Evolutionary conservation across 2,888 invertebrate species (phyloP).

Genomic region (Meta bourneti): DNA sequence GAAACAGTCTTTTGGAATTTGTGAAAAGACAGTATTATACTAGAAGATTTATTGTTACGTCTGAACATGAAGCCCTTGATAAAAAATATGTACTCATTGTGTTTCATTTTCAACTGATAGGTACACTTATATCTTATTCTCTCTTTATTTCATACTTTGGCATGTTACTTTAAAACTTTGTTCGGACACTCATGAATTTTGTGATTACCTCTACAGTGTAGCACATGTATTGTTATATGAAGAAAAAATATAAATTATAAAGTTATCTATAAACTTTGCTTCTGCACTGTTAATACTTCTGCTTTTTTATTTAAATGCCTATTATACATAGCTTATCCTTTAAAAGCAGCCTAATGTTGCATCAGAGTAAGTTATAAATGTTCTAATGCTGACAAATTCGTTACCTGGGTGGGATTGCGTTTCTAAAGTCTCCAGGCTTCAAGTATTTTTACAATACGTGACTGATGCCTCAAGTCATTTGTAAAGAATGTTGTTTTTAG

Average conservation of each 20-base stretch:
- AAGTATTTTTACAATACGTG: constrained; percentile 34
- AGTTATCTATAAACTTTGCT: constrained; percentile 48
- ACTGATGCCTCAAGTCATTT: constrained; percentile 16
- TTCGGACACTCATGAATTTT: constrained; percentile 57
- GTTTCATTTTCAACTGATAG: constrained; percentile 23
- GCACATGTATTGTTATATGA: constrained; percentile 42
- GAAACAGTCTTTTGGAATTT: constrained; percentile 41
- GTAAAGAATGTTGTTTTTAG: constrained; percentile 9
- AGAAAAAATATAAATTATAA: constrained; percentile 43
- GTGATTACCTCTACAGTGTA: constrained; percentile 75
- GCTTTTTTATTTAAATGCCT: constrained; percentile 51
- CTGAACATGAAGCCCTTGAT: background rate
- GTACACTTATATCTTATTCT: constrained; percentile 1
- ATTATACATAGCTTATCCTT: constrained; percentile 49
- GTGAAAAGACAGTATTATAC: constrained; percentile 64
- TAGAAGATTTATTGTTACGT: constrained; percentile 45
- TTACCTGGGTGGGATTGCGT: constrained; percentile 58
- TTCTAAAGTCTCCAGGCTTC: constrained; percentile 69
- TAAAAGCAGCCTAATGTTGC: constrained; percentile 67
- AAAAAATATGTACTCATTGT: constrained; percentile 23
- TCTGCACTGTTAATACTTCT: constrained; percentile 57
- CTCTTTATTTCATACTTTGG: constrained; percentile 41
- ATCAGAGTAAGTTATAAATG: constrained; percentile 39
- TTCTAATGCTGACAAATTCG: constrained; percentile 24
- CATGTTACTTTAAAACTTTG: constrained; percentile 51